phyloP scores from a whole-genome alignment of 2,888 invertebrate genomes.

The Melinaea menophilus region DNA sequence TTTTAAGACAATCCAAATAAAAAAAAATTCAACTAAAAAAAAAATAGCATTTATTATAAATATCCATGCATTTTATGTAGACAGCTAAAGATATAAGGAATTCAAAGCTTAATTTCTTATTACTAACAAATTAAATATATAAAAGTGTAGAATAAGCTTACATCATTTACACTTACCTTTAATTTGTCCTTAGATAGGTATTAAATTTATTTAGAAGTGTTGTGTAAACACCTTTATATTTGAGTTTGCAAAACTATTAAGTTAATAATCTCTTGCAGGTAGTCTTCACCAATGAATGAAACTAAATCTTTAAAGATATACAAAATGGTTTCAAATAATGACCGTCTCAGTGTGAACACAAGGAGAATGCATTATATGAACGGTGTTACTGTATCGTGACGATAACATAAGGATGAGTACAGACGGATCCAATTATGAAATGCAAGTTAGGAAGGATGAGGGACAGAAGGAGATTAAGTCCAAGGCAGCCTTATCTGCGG shows the following conservation, averaged over 20 bases:
- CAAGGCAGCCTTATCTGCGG: constrained; percentile 53
- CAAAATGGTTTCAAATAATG: constrained; percentile 25
- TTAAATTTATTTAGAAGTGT: too few species aligned
- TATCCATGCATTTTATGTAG: too few species aligned
- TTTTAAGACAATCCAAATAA: too few species aligned
- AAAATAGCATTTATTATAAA: too few species aligned
- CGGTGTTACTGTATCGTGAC: constrained; percentile 49
- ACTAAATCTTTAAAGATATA: constrained; percentile 15
- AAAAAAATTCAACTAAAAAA: too few species aligned
- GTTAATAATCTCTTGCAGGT: constrained; percentile 26
- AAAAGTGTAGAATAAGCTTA: too few species aligned
- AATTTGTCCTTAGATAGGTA: too few species aligned
- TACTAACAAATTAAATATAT: too few species aligned
- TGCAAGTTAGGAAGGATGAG: constrained; percentile 57
- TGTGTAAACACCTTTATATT: neutral
- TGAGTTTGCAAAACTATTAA: neutral
- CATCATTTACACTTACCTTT: too few species aligned
- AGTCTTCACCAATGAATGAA: constrained; percentile 25
- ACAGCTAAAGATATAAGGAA: too few species aligned
- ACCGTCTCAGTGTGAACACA: constrained; percentile 12
- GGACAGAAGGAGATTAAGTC: constrained; percentile 40
- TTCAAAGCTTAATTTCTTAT: too few species aligned
- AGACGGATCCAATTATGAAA: constrained; percentile 58
- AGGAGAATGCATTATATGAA: constrained; percentile 24
- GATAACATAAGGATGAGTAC: constrained; percentile 41